Evolutionary conservation across 2,888 invertebrate species (phyloP).

Genomic region (Artemia sinica): DNA sequence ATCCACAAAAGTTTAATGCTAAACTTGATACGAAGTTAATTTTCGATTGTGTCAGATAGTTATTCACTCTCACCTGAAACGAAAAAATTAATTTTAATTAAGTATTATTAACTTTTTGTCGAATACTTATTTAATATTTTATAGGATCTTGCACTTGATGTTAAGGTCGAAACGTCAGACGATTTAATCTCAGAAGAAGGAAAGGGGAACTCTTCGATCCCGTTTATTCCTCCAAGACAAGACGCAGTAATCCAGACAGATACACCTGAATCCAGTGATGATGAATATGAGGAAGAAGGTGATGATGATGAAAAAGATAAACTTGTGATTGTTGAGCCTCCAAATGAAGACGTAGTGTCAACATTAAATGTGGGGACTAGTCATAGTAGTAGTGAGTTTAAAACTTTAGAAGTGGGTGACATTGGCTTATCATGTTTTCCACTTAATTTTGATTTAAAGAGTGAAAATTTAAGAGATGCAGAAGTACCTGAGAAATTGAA

Average conservation of each 20-base stretch:
- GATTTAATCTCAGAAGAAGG: too few species aligned
- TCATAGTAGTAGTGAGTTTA: conserved; percentile 10
- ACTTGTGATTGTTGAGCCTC: background rate
- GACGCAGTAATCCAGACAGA: conserved; percentile 5
- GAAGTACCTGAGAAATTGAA: background rate
- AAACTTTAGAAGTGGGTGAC: conserved; percentile 9
- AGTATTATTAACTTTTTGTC: too few species aligned
- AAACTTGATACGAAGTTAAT: too few species aligned
- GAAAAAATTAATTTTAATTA: too few species aligned
- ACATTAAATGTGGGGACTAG: background rate
- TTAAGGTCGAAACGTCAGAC: too few species aligned
- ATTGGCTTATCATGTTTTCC: conserved; percentile 1
- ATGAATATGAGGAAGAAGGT: background rate
- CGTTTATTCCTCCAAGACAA: conserved; percentile 6
- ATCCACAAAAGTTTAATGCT: too few species aligned
- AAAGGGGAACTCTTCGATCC: too few species aligned
- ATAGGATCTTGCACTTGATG: too few species aligned
- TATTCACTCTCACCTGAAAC: too few species aligned
- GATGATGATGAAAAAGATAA: conserved; percentile 7
- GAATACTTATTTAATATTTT: too few species aligned
- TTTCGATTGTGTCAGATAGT: too few species aligned
- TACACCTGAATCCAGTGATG: background rate
- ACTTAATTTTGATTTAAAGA: background rate
- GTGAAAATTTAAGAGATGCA: background rate
- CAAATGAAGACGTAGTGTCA: background rate